Conservation (phyloP, 1,140 invertebrate species). For the Nixonia krombeini region DNA sequence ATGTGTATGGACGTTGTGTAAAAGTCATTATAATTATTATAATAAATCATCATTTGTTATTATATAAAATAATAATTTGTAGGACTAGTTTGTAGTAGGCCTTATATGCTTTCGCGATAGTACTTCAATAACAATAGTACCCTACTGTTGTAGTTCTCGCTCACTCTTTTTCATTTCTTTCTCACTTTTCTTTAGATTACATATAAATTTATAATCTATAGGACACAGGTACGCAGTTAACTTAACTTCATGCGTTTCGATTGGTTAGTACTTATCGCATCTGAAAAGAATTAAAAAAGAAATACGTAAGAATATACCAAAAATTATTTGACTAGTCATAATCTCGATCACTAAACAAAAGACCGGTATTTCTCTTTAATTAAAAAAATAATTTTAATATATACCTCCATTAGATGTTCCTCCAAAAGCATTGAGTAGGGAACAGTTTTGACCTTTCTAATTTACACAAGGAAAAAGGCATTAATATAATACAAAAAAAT, state of each 20-base stretch:
- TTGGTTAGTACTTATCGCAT: conserved; percentile 63
- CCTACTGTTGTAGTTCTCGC: conserved; percentile 15
- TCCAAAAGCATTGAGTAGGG: conserved; percentile 63
- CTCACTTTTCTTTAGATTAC: conserved; percentile 13
- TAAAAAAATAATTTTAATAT: conserved; percentile 1
- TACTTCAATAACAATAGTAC: too few species aligned
- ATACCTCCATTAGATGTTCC: conserved; percentile 64
- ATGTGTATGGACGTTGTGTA: conserved; percentile 60
- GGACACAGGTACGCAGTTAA: conserved; percentile 67
- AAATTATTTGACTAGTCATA: too few species aligned
- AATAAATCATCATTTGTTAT: conserved; percentile 40
- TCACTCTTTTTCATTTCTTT: conserved; percentile 8
- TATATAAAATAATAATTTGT: conserved; percentile 66
- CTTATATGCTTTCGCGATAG: conserved; percentile 55
- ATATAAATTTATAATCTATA: conserved; percentile 51
- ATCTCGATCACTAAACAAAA: too few species aligned
- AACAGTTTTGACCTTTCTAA: conserved; percentile 67
- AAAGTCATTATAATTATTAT: conserved; percentile 54
- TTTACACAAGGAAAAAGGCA: conserved; percentile 21
- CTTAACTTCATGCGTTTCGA: conserved; percentile 68
- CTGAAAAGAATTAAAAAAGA: conserved; percentile 42
- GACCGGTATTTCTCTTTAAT: conserved; percentile 5
- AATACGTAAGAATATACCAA: too few species aligned
- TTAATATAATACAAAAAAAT: not conserved
- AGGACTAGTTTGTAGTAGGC: conserved; percentile 67